A percentile compares a stretch with the other conserved stretches of the same genome.
Conservation (phyloP, 2,888 invertebrate genomes). For the Heliconius aoede region DNA sequence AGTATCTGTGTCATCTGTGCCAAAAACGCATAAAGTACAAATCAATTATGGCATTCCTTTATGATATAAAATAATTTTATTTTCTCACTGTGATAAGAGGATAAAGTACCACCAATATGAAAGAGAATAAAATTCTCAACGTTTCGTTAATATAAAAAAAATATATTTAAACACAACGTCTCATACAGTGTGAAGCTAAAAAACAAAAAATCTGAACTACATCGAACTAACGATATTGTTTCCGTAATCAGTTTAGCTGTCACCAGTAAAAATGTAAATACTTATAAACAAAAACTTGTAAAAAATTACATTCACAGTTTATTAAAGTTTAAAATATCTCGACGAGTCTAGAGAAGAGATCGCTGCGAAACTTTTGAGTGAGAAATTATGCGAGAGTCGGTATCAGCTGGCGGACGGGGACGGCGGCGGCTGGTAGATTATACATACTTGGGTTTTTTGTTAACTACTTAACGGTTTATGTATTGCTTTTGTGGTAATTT, state of each 20-base stretch:
- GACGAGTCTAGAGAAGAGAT: constrained; percentile 15
- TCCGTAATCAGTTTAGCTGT: not conserved
- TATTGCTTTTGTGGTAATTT: constrained; percentile 1
- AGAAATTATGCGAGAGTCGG: constrained; percentile 28
- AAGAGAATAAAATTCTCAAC: too few relatives aligned
- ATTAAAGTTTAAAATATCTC: constrained; percentile 28
- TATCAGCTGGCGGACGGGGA: constrained; percentile 18
- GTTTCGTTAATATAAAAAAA: too few relatives aligned
- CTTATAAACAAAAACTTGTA: not conserved
- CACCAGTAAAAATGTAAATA: not conserved
- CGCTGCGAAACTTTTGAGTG: constrained; percentile 20
- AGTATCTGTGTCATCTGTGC: too few relatives aligned
- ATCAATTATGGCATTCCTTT: too few relatives aligned
- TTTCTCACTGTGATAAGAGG: too few relatives aligned
- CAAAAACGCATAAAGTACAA: too few relatives aligned
- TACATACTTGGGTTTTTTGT: not conserved
- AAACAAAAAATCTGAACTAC: not conserved
- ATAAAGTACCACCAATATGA: too few relatives aligned
- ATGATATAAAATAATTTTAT: too few relatives aligned
- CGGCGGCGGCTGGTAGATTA: constrained; percentile 4
- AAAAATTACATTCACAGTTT: constrained; percentile 24
- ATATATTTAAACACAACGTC: too few relatives aligned
- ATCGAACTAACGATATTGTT: not conserved
- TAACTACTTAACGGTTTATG: constrained; percentile 10
- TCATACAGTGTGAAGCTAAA: too few relatives aligned